These are phyloP conservation scores for Loripinus fragilis DNA, from an alignment of 2,888 invertebrate species.

Conservation along the genomic window DNA sequence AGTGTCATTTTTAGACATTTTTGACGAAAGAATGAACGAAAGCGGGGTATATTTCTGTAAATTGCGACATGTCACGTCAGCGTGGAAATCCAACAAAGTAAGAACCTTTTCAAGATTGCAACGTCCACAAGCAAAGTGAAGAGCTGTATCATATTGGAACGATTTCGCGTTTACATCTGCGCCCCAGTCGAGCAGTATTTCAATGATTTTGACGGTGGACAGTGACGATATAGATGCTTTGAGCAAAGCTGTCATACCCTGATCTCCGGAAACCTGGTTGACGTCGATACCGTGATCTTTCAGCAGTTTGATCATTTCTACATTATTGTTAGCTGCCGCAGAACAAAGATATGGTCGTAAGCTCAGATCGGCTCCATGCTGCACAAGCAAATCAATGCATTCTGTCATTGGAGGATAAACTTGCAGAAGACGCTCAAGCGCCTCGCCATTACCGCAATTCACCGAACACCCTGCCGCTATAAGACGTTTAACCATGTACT, in stretches of 20 bases:
- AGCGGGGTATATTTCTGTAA: neutral
- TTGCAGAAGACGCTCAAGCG: neutral
- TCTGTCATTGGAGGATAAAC: neutral
- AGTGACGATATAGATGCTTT: neutral
- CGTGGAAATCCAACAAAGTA: neutral
- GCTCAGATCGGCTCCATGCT: neutral
- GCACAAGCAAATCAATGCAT: neutral
- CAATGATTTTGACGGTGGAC: neutral
- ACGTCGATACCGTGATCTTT: neutral
- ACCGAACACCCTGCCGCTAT: constrained; percentile 8
- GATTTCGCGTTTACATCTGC: neutral
- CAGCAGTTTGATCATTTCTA: neutral
- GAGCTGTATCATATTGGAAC: neutral
- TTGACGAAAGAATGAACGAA: neutral
- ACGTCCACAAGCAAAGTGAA: neutral
- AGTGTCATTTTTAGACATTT: neutral
- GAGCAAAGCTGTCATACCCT: neutral
- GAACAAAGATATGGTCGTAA: neutral
- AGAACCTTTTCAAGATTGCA: neutral
- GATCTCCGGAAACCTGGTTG: neutral
- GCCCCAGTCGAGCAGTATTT: neutral
- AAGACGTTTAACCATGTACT: constrained; percentile 15
- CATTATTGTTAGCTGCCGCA: neutral
- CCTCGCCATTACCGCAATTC: neutral
- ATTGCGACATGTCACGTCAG: neutral